Evolutionary conservation across 2,113 vertebrate species (phyloP).

Genomic region (Seriola rivoliana): DNA sequence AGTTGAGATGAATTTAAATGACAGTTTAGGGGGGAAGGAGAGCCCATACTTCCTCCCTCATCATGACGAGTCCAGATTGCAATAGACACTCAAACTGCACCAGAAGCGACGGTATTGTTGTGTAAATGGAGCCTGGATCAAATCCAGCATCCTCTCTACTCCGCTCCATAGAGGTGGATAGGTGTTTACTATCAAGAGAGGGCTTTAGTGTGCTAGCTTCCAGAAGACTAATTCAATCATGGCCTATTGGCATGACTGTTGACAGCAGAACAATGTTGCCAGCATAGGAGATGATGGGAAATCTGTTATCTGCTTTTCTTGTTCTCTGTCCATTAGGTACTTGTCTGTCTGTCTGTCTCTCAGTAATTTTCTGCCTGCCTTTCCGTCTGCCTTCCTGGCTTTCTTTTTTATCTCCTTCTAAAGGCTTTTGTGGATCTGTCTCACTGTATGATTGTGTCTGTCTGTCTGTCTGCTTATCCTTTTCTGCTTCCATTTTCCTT

Average conservation of each 20-base stretch:
- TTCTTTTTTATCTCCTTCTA: constrained; percentile 5
- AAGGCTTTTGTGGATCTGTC: constrained; percentile 49
- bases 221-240: constrained; percentile 76
- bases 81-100: constrained; percentile 64
- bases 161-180: constrained; percentile 56
- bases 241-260: constrained; percentile 74
- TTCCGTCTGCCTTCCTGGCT: constrained; percentile 30
- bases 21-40: constrained; percentile 42
- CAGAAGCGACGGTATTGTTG: constrained; percentile 72
- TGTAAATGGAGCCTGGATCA: constrained; percentile 71
- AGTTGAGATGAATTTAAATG: constrained; percentile 66
- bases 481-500: constrained; percentile 25
- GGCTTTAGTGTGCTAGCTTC: constrained; percentile 55
- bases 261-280: constrained; percentile 76
- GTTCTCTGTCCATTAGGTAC: constrained; percentile 60
- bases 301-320: constrained; percentile 70
- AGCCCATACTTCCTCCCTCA: constrained; percentile 37
- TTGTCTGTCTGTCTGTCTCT: constrained; percentile 58
- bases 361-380: constrained; percentile 51
- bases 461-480: constrained; percentile 32
- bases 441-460: constrained; percentile 20
- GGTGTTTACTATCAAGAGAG: constrained; percentile 71
- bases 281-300: constrained; percentile 58
- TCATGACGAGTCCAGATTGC: constrained; percentile 51
- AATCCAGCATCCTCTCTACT: constrained; percentile 59